Evolutionary conservation across 92 coral and sea anemone genomes (phyloP).

Genomic region (Porites cylindrica): DNA sequence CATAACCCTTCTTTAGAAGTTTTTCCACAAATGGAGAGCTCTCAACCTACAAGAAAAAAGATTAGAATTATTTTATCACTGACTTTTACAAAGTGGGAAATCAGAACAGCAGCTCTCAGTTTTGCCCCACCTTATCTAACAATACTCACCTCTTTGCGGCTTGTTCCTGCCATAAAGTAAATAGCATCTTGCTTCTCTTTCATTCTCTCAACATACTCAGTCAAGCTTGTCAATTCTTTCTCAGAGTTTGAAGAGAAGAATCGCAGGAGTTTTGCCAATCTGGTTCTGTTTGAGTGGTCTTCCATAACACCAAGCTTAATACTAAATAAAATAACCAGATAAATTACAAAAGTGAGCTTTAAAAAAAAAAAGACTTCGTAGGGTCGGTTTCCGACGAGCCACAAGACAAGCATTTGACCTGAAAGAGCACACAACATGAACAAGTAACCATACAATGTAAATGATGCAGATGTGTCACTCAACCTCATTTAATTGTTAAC

Average conservation of each 20-base stretch:
- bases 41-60: conserved; percentile 72
- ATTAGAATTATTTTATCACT: background rate
- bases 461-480: too few relatives aligned
- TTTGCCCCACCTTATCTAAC: background rate
- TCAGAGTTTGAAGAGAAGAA: conserved; percentile 96
- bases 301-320: conserved; percentile 98
- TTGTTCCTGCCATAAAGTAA: conserved; percentile 98
- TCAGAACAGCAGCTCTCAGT: too few relatives aligned
- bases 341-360: background rate
- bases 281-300: conserved; percentile 98
- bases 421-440: too few relatives aligned
- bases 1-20: conserved; percentile 96
- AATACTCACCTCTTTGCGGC: conserved; percentile 87
- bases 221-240: conserved; percentile 92
- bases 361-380: too few relatives aligned
- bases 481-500: background rate
- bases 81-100: background rate
- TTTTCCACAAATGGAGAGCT: conserved; percentile 96
- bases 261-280: conserved; percentile 95
- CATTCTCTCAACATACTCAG: conserved; percentile 96
- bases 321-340: conserved; percentile 34
- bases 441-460: too few relatives aligned
- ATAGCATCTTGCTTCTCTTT: conserved; percentile 98
- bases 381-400: too few relatives aligned
- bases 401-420: too few relatives aligned